Conservation (phyloP, 2,797 vertebrate genomes). For the Vireo griseus region DNA sequence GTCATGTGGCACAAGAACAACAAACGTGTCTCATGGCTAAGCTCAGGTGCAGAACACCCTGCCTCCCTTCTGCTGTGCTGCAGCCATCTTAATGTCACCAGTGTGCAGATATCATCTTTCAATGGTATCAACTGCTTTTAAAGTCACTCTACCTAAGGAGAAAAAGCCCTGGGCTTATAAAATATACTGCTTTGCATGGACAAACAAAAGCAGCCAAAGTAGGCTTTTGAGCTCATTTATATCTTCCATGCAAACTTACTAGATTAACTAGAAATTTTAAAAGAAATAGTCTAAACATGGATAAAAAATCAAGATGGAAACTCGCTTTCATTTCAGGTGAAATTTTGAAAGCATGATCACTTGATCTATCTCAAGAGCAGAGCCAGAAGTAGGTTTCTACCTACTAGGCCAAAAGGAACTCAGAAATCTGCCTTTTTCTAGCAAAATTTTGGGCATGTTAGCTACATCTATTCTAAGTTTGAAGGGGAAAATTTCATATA, state of each 20-base stretch:
- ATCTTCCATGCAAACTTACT: background rate
- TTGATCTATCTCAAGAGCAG: background rate
- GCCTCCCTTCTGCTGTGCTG: background rate
- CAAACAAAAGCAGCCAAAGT: background rate
- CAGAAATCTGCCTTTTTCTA: background rate
- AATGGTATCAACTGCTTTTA: background rate
- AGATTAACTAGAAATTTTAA: background rate
- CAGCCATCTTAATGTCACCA: background rate
- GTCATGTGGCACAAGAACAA: background rate
- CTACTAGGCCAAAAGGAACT: background rate
- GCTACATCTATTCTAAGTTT: background rate
- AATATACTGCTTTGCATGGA: background rate
- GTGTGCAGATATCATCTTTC: background rate
- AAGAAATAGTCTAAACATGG: background rate
- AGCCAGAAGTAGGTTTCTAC: background rate
- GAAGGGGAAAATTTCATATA: background rate
- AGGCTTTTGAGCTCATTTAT: background rate
- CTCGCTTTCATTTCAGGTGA: background rate
- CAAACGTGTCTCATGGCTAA: fast-evolving
- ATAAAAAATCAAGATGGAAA: background rate
- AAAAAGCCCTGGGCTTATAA: background rate
- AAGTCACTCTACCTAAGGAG: background rate
- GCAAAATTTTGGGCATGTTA: background rate
- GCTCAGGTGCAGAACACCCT: background rate
- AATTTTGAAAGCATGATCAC: background rate